Evolutionary conservation across 2,113 vertebrate species (phyloP).

Genomic region (Austrofundulus limnaeus): DNA sequence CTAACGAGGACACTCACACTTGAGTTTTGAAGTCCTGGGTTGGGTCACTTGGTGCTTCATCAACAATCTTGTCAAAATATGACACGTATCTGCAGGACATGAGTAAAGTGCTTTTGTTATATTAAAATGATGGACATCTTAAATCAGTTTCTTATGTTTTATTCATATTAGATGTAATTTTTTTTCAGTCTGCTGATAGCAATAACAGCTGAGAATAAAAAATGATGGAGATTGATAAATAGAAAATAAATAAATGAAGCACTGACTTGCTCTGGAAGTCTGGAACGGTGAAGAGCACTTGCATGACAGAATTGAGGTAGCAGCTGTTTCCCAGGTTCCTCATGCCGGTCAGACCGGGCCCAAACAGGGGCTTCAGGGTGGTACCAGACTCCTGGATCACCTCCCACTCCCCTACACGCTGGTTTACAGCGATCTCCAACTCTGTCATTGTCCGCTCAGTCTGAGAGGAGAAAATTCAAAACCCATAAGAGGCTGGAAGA

Average conservation of each 20-base stretch:
- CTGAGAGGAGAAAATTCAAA: constrained; percentile 67
- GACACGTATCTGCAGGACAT: constrained; percentile 87
- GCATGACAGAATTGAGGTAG: constrained; percentile 99
- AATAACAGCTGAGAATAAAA: background rate
- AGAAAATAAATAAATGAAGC: constrained; percentile 8
- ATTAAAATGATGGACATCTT: background rate
- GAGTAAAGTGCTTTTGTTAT: background rate
- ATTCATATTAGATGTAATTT: background rate
- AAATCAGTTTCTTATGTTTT: background rate
- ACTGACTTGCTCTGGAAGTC: constrained; percentile 98
- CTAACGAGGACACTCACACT: constrained; percentile 84
- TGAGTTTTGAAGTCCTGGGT: constrained; percentile 99
- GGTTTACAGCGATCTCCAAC: constrained; percentile 98
- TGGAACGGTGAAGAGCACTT: constrained; percentile 98
- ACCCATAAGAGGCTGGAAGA: background rate
- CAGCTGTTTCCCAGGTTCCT: constrained; percentile 98
- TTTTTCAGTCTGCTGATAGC: background rate
- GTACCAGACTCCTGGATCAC: constrained; percentile 96
- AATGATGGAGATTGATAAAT: background rate
- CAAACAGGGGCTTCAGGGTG: constrained; percentile 90
- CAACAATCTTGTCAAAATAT: constrained; percentile 93
- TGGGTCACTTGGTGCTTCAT: constrained; percentile 90
- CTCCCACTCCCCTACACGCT: constrained; percentile 98
- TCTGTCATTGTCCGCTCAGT: constrained; percentile 98
- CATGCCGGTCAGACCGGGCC: constrained; percentile 93